Evolutionary conservation across 1,140 invertebrate genomes (phyloP).

Genomic region (Brachionus angularis): DNA sequence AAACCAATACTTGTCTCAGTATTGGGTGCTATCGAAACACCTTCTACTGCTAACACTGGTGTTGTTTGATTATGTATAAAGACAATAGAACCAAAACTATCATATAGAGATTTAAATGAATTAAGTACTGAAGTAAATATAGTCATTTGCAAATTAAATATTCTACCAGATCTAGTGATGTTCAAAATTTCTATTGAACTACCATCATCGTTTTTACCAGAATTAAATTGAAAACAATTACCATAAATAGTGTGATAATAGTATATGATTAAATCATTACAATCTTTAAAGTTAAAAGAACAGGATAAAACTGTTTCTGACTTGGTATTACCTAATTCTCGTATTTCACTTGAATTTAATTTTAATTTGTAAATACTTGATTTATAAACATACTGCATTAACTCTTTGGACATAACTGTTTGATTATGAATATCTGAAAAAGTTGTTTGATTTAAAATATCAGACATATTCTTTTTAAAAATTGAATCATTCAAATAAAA

Average conservation of each 20-base stretch:
- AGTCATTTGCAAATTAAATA: neutral
- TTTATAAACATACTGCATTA: too few species aligned
- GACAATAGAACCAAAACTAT: neutral
- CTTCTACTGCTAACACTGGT: neutral
- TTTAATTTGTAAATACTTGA: too few species aligned
- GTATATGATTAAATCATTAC: neutral
- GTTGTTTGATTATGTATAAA: constrained; percentile 7
- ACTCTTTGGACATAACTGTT: too few species aligned
- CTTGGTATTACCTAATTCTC: neutral
- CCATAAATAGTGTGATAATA: constrained; percentile 8
- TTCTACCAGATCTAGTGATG: neutral
- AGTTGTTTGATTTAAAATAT: too few species aligned
- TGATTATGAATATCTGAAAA: too few species aligned
- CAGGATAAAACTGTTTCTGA: neutral
- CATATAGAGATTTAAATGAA: neutral
- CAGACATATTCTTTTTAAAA: too few species aligned
- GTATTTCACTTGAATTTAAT: too few species aligned
- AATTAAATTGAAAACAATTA: constrained; percentile 39
- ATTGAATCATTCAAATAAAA: too few species aligned
- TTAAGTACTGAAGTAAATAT: neutral
- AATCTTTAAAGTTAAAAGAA: neutral
- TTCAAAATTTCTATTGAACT: neutral
- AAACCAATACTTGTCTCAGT: constrained; percentile 19
- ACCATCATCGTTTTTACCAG: neutral
- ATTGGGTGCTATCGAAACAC: neutral